Conservation (phyloP, 2,888 invertebrate species). For the Melanargia galathea region DNA sequence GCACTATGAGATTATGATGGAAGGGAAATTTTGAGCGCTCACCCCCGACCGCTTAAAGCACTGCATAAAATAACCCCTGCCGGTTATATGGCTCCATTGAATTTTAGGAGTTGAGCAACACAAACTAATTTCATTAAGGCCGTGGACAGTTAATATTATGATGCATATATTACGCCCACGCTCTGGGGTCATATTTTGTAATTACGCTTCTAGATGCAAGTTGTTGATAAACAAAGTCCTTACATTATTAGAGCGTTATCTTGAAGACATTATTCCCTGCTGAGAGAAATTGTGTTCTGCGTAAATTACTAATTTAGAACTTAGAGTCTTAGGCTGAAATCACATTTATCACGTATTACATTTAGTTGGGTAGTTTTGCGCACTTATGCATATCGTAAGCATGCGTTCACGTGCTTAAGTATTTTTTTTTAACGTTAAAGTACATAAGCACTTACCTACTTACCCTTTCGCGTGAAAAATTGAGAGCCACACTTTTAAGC, state of each 20-base stretch:
- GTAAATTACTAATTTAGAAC: too few species aligned
- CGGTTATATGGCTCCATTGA: neutral
- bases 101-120: conserved; percentile 1
- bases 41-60: neutral
- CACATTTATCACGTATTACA: too few species aligned
- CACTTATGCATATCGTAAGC: too few species aligned
- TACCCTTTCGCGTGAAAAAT: too few species aligned
- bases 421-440: too few species aligned
- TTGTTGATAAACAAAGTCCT: neutral
- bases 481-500: too few species aligned
- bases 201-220: conserved; percentile 6
- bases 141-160: conserved; percentile 7
- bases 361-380: too few species aligned
- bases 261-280: neutral
- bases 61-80: neutral
- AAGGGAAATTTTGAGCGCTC: neutral
- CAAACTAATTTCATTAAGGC: conserved; percentile 11
- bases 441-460: too few species aligned
- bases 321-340: too few species aligned
- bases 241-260: neutral
- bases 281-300: too few species aligned
- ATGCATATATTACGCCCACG: conserved; percentile 6
- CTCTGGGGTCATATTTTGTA: conserved; percentile 6
- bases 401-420: too few species aligned
- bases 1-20: too few species aligned